These are phyloP conservation scores for Lottia gigantea DNA, from an alignment of 2,888 invertebrate species.

Conservation along the genomic window DNA sequence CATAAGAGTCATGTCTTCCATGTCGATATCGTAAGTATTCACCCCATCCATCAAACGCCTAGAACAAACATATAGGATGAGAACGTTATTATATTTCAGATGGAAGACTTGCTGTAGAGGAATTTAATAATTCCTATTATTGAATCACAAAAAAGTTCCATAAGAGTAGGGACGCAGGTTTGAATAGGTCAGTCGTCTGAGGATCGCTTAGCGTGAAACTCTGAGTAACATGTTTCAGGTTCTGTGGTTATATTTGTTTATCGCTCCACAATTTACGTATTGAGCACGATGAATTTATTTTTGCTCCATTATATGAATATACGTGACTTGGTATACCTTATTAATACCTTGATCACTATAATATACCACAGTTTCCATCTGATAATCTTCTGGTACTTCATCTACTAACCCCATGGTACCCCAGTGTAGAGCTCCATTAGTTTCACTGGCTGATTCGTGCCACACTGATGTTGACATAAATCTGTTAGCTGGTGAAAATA, in stretches of 20 bases:
- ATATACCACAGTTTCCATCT: background rate
- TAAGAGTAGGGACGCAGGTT: too few relatives aligned
- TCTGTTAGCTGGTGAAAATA: background rate
- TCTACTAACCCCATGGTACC: background rate
- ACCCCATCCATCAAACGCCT: conserved; percentile 42
- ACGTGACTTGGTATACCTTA: background rate
- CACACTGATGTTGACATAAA: background rate
- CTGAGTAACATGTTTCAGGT: too few relatives aligned
- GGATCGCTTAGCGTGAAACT: too few relatives aligned
- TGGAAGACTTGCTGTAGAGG: background rate
- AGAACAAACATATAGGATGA: background rate
- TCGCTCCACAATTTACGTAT: too few relatives aligned
- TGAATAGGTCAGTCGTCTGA: too few relatives aligned
- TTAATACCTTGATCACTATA: background rate
- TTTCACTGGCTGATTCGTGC: conserved; percentile 9
- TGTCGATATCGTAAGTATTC: conserved; percentile 35
- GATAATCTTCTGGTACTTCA: background rate
- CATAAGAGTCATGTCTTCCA: conserved; percentile 26
- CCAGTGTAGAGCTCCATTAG: conserved; percentile 16
- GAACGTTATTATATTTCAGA: background rate
- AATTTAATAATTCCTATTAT: background rate
- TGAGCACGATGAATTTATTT: too few relatives aligned
- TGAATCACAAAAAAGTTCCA: background rate
- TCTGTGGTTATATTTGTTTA: too few relatives aligned
- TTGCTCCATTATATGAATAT: too few relatives aligned